A percentile compares a stretch with the other conserved stretches of the same genome.
Conservation (phyloP, 2,888 invertebrate genomes). For the Acronicta leporina region DNA sequence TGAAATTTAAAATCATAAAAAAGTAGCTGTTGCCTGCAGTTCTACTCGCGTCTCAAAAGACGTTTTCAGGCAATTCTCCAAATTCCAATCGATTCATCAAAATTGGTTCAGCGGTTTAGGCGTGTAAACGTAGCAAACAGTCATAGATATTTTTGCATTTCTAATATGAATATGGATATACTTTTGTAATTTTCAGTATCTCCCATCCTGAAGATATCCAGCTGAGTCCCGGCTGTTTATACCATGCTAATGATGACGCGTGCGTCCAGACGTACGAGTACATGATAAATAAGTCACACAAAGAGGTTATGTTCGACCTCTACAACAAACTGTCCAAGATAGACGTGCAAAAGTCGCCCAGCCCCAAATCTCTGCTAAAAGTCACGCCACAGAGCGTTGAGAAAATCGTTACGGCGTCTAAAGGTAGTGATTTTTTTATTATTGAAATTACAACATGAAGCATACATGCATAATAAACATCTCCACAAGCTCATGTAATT, state of each 20-base stretch:
- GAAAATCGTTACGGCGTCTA: conserved; percentile 79
- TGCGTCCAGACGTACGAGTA: conserved; percentile 82
- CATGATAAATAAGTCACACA: conserved; percentile 86
- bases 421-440: conserved; percentile 65
- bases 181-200: conserved; percentile 59
- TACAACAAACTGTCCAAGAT: conserved; percentile 84
- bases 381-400: conserved; percentile 86
- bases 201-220: conserved; percentile 77
- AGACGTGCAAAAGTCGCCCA: conserved; percentile 81
- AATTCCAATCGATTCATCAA: too few relatives aligned
- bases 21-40: too few relatives aligned
- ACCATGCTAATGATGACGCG: conserved; percentile 76
- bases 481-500: too few relatives aligned
- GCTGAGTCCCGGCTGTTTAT: conserved; percentile 80
- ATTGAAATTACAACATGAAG: not conserved
- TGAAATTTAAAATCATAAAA: too few relatives aligned
- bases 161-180: too few relatives aligned
- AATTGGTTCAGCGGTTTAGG: too few relatives aligned
- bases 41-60: too few relatives aligned
- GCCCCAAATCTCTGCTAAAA: conserved; percentile 78
- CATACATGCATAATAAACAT: too few relatives aligned
- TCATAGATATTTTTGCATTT: too few relatives aligned
- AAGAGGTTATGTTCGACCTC: conserved; percentile 86
- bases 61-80: too few relatives aligned
- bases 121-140: too few relatives aligned